Evolutionary conservation across 2,888 invertebrate genomes (phyloP).

Genomic region (Hylaea fasciaria): DNA sequence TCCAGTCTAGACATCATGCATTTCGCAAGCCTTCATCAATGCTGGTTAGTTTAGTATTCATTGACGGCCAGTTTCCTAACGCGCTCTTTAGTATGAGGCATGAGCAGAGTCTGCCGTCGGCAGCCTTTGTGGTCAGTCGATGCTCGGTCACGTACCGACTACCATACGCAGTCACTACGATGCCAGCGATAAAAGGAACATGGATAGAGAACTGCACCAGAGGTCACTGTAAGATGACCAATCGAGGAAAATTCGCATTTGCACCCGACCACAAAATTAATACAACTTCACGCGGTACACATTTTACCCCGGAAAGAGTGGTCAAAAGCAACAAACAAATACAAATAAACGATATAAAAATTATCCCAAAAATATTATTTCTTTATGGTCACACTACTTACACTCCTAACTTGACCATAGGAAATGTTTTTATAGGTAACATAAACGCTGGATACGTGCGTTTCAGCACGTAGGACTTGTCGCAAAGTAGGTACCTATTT

Average conservation of each 20-base stretch:
- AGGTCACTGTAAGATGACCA: constrained; percentile 12
- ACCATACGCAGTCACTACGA: too few relatives aligned
- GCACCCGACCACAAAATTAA: too few relatives aligned
- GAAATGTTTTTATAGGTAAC: constrained; percentile 8
- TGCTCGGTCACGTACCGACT: constrained; percentile 3
- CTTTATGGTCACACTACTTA: constrained; percentile 18
- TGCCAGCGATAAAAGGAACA: constrained; percentile 7
- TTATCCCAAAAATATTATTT: background rate
- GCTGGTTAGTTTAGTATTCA: constrained; percentile 11
- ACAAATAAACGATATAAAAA: too few relatives aligned
- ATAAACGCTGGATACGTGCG: constrained; percentile 3
- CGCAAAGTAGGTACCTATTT: background rate
- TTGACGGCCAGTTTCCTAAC: constrained; percentile 14
- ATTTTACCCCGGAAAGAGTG: too few relatives aligned
- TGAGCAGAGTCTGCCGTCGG: background rate
- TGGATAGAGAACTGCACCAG: background rate
- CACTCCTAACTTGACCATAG: constrained; percentile 5
- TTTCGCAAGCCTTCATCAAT: constrained; percentile 14
- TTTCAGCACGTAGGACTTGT: background rate
- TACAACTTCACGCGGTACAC: too few relatives aligned
- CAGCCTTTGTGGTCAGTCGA: constrained; percentile 17
- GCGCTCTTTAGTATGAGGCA: constrained; percentile 12
- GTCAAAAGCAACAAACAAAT: too few relatives aligned
- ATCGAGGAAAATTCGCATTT: background rate
- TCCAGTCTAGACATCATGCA: constrained; percentile 14